These are phyloP conservation scores for Silurus meridionalis DNA, from an alignment of 2,113 vertebrate genomes.

Conservation along the genomic window DNA sequence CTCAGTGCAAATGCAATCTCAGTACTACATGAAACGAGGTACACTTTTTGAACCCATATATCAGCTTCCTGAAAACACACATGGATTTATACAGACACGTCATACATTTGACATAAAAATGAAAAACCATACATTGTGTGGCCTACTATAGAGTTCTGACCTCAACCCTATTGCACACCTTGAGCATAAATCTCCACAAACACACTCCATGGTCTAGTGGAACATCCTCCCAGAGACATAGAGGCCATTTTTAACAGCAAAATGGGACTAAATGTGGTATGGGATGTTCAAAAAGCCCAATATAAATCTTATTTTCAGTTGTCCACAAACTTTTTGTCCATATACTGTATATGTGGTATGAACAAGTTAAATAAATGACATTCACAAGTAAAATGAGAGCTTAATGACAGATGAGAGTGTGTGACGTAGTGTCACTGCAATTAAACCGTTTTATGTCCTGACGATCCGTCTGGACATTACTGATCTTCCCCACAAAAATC, in stretches of 20 bases:
- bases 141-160: too few relatives aligned
- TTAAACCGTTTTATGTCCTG: constrained; percentile 15
- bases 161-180: too few relatives aligned
- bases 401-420: neutral
- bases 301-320: too few relatives aligned
- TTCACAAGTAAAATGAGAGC: neutral
- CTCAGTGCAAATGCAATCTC: constrained; percentile 39
- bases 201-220: too few relatives aligned
- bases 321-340: too few relatives aligned
- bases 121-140: too few relatives aligned
- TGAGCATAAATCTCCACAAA: too few relatives aligned
- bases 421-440: neutral
- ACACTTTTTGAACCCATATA: constrained; percentile 6
- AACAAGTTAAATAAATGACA: constrained; percentile 32
- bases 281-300: too few relatives aligned
- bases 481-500: neutral
- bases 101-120: neutral
- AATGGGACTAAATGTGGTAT: too few relatives aligned
- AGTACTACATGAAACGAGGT: constrained; percentile 7
- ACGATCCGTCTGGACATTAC: neutral
- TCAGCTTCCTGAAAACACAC: constrained; percentile 2
- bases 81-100: neutral
- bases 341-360: too few relatives aligned
- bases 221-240: too few relatives aligned
- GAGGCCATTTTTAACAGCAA: too few relatives aligned